Evolutionary conservation across 2,113 vertebrate genomes (phyloP).

Genomic region (Cepphus grylle): DNA sequence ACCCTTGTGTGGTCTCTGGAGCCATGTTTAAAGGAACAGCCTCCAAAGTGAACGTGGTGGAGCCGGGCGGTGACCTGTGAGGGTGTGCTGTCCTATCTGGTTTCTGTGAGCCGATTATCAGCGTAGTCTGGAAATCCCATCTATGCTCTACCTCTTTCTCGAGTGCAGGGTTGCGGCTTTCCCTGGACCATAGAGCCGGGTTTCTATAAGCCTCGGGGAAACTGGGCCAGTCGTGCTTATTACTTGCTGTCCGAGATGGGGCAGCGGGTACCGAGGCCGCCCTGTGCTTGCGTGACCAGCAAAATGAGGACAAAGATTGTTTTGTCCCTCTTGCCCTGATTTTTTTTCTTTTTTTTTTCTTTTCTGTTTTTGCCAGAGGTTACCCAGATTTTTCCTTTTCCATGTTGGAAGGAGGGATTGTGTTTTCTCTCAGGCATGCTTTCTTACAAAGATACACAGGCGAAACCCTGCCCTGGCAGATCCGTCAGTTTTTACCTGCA

Average conservation of each 20-base stretch:
- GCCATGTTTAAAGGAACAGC: slow-evolving; percentile 10
- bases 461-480: not conserved
- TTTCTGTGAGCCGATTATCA: not conserved
- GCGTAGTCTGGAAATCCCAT: not conserved
- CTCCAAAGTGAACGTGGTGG: not conserved
- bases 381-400: not conserved
- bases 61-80: not conserved
- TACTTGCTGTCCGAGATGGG: not conserved
- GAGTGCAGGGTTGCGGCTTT: rapidly evolving
- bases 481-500: not conserved
- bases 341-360: not conserved
- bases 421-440: not conserved
- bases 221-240: not conserved
- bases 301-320: slow-evolving; percentile 24
- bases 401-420: not conserved
- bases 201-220: not conserved
- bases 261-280: not conserved
- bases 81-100: not conserved
- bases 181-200: not conserved
- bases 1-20: slow-evolving; percentile 61
- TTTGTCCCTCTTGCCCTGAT: slow-evolving; percentile 12
- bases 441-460: not conserved
- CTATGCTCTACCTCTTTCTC: not conserved
- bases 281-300: not conserved
- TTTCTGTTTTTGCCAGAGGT: not conserved